phyloP scores from a whole-genome alignment of 2,797 vertebrate species.

The Pseudochirops corinnae region DNA sequence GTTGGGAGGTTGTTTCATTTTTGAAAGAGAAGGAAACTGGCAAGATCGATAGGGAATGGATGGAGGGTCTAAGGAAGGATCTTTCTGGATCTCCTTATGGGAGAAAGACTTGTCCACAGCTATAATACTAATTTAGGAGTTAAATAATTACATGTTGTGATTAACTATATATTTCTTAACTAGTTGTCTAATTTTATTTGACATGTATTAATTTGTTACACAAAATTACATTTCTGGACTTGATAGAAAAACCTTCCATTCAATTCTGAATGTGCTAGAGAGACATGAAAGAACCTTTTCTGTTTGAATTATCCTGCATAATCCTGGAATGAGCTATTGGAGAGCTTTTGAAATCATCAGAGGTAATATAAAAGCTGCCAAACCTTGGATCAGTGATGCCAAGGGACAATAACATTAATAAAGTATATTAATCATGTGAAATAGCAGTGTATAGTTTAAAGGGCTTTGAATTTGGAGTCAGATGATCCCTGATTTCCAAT shows the following conservation, averaged over 20 bases:
- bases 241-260: background rate
- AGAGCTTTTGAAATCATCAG: background rate
- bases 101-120: background rate
- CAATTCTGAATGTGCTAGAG: constrained; percentile 1
- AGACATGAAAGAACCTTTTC: background rate
- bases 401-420: background rate
- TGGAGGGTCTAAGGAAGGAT: background rate
- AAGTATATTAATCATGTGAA: background rate
- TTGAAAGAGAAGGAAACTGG: background rate
- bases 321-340: background rate
- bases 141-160: background rate
- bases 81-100: background rate
- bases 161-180: background rate
- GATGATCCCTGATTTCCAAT: background rate
- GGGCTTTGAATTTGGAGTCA: background rate
- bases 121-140: background rate
- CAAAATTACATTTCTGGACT: background rate
- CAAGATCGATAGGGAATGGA: background rate
- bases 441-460: background rate
- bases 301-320: background rate
- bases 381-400: background rate
- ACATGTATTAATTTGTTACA: background rate
- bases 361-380: background rate
- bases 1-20: background rate
- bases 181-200: background rate